Percentiles rank a stretch among this genome's conserved stretches.
phyloP scores from a whole-genome alignment of 2,797 vertebrate genomes.

The Pygocentrus nattereri region DNA sequence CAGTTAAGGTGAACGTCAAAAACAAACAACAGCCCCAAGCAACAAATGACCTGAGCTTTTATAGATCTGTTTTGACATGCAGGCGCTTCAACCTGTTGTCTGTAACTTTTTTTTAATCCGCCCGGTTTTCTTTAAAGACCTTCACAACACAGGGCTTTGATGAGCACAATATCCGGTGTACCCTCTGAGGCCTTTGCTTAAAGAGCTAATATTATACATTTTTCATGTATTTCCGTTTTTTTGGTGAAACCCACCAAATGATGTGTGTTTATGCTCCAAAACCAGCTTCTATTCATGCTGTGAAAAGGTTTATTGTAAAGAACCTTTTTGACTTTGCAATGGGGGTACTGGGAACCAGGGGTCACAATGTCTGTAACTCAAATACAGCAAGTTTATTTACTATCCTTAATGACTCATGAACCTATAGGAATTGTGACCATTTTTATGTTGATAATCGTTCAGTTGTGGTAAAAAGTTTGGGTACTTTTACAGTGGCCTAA shows the following conservation, averaged over 20 bases:
- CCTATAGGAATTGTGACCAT: no score
- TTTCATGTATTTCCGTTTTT: no score
- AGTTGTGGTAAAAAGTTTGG: no score
- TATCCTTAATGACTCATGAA: no score
- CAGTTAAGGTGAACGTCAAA: conserved; percentile 59
- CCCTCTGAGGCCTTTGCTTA: neutral
- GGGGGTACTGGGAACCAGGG: no score
- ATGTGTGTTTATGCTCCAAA: neutral
- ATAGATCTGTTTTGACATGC: conserved; percentile 5
- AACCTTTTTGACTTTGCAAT: no score
- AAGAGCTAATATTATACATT: neutral
- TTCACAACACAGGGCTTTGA: conserved; percentile 1
- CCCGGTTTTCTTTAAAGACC: neutral
- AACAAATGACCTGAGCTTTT: conserved; percentile 43
- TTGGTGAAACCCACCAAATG: no score
- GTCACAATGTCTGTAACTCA: no score
- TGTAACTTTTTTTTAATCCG: neutral
- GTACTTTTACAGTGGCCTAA: no score
- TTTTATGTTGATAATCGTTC: no score
- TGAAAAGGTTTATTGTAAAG: no score
- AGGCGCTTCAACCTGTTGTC: neutral
- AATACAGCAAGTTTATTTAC: no score
- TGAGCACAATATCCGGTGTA: neutral
- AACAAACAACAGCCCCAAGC: conserved; percentile 53
- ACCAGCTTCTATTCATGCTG: neutral